These are phyloP conservation scores for Paedocypris sp. DNA, from an alignment of 2,113 vertebrate species.

Conservation along the genomic window DNA sequence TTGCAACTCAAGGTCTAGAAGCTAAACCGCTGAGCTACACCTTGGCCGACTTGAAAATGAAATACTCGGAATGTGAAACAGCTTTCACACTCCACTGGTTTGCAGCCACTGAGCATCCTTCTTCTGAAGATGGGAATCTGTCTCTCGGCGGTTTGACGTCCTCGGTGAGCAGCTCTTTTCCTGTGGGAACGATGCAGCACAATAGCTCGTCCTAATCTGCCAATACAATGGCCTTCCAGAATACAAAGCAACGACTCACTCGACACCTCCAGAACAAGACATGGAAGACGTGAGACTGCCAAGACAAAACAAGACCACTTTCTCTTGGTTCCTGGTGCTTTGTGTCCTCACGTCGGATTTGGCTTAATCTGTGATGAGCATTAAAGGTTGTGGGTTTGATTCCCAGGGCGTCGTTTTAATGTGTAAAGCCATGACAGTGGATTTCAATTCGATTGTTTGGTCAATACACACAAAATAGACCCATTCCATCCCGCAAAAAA, in stretches of 20 bases:
- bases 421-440: no score
- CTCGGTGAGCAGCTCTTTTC: slow-evolving; percentile 49
- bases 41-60: neutral
- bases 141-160: slow-evolving; percentile 45
- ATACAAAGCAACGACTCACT: slow-evolving; percentile 23
- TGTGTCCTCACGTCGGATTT: no score
- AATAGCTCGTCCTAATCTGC: slow-evolving; percentile 44
- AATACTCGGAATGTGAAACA: no score
- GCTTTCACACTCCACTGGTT: slow-evolving; percentile 4
- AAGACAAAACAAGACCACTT: no score
- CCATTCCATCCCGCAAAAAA: no score
- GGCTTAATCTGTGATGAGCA: no score
- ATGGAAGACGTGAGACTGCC: no score
- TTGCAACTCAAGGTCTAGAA: slow-evolving; percentile 8
- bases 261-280: slow-evolving; percentile 6
- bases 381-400: no score
- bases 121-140: slow-evolving; percentile 29
- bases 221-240: slow-evolving; percentile 39
- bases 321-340: no score
- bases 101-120: neutral
- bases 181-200: slow-evolving; percentile 42
- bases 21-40: slow-evolving; percentile 7
- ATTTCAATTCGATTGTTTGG: no score
- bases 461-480: no score
- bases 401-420: no score